phyloP scores from a whole-genome alignment of 2,113 vertebrate genomes.

The Brachypodius melanocephalos region DNA sequence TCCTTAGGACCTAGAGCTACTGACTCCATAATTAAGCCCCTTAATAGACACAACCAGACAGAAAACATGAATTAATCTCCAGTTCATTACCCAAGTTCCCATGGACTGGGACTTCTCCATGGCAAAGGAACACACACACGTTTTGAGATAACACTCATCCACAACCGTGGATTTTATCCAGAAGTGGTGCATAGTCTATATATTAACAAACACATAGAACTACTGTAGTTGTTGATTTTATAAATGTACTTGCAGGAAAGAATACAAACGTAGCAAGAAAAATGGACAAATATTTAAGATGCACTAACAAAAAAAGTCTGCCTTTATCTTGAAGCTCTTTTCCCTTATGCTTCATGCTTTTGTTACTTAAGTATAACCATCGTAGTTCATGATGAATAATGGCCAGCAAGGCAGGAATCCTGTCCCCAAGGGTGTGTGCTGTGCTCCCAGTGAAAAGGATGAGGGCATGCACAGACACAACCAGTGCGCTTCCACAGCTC shows the following conservation, averaged over 20 bases:
- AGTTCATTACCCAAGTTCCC: not conserved
- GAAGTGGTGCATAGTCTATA: not conserved
- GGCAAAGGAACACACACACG: not conserved
- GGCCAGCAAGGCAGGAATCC: not conserved
- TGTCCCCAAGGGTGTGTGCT: not conserved
- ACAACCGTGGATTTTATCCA: not conserved
- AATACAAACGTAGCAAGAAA: not conserved
- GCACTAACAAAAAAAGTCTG: rapidly evolving
- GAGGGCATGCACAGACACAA: not conserved
- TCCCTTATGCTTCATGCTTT: not conserved
- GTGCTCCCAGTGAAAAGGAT: not conserved
- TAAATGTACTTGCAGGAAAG: not conserved
- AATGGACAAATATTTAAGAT: not conserved
- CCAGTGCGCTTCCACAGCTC: not conserved
- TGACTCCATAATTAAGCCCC: not conserved
- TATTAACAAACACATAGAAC: not conserved
- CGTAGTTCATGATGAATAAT: not conserved
- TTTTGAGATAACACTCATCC: not conserved
- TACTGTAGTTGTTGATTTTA: not conserved
- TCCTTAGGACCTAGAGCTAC: not conserved
- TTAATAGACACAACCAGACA: not conserved
- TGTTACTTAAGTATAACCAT: not conserved
- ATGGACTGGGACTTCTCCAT: not conserved
- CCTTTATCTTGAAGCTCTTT: not conserved
- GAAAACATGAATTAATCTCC: not conserved